Percentiles rank a stretch among this genome's conserved stretches.
Conservation (phyloP, 2,113 vertebrate species). For the Crotalus horridus region DNA sequence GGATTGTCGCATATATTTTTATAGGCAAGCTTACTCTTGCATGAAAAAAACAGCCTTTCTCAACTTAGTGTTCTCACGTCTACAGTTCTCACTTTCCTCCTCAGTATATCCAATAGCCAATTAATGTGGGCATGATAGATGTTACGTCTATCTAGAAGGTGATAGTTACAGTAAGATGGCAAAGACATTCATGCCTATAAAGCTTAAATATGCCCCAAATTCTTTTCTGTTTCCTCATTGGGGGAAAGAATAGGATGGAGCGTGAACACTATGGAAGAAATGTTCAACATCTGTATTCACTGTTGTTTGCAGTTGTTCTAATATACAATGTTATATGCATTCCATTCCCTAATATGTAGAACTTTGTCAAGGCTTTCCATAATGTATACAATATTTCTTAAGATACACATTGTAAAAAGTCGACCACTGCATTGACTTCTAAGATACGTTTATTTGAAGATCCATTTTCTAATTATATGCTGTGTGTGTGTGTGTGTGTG, state of each 20-base stretch:
- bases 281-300: neutral
- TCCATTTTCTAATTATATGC: neutral
- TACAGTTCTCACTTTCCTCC: neutral
- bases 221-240: neutral
- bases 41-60: neutral
- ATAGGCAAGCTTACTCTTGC: neutral
- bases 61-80: neutral
- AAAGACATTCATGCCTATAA: neutral
- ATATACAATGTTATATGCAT: neutral
- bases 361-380: neutral
- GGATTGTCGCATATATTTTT: conserved; percentile 19
- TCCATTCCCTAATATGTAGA: neutral
- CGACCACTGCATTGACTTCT: neutral
- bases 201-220: neutral
- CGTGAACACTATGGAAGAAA: neutral
- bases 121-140: neutral
- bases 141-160: neutral
- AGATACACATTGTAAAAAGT: neutral
- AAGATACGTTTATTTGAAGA: neutral
- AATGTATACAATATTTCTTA: neutral
- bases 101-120: neutral
- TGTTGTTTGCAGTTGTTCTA: neutral
- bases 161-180: neutral
- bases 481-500: neutral
- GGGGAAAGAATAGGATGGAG: neutral